These are phyloP conservation scores for Phyllotis vaccarum DNA, from an alignment of 2,797 vertebrate genomes.

Conservation along the genomic window DNA sequence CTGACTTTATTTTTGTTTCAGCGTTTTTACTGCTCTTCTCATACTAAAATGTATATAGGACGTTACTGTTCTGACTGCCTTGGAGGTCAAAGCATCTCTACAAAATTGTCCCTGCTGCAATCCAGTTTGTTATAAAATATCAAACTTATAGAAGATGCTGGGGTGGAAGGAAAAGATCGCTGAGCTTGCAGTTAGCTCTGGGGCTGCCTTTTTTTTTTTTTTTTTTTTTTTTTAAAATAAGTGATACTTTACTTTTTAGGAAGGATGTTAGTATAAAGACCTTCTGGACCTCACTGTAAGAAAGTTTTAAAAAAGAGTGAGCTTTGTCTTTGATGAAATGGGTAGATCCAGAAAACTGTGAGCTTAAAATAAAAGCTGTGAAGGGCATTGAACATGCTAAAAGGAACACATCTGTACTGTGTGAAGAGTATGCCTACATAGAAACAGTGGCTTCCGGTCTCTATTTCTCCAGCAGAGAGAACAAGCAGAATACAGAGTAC, in stretches of 20 bases:
- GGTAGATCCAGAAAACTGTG: neutral
- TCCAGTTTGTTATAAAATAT: slow-evolving; percentile 58
- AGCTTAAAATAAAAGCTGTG: slow-evolving; percentile 26
- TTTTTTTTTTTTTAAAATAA: neutral
- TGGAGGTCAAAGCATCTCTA: slow-evolving; percentile 39
- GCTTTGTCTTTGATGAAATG: slow-evolving; percentile 32
- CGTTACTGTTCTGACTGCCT: slow-evolving; percentile 31
- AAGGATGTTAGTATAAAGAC: slow-evolving; percentile 22
- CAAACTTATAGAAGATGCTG: slow-evolving; percentile 34
- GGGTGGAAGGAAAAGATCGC: neutral
- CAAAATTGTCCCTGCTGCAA: neutral
- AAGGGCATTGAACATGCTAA: neutral
- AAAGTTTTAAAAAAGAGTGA: slow-evolving; percentile 2
- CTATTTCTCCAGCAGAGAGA: neutral
- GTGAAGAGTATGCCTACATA: neutral
- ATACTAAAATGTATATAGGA: slow-evolving; percentile 30
- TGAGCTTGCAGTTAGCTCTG: slow-evolving; percentile 19
- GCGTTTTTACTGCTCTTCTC: slow-evolving; percentile 15
- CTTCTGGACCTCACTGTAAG: neutral
- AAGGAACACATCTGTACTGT: neutral
- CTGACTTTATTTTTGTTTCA: slow-evolving; percentile 58
- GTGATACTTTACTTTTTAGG: slow-evolving; percentile 25
- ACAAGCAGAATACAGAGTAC: neutral
- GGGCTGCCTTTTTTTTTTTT: slow-evolving; percentile 24
- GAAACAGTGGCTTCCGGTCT: neutral